A percentile compares a stretch with the other conserved stretches of the same genome.
Conservation (phyloP, 2,888 invertebrate genomes). For the Cryptus armator region DNA sequence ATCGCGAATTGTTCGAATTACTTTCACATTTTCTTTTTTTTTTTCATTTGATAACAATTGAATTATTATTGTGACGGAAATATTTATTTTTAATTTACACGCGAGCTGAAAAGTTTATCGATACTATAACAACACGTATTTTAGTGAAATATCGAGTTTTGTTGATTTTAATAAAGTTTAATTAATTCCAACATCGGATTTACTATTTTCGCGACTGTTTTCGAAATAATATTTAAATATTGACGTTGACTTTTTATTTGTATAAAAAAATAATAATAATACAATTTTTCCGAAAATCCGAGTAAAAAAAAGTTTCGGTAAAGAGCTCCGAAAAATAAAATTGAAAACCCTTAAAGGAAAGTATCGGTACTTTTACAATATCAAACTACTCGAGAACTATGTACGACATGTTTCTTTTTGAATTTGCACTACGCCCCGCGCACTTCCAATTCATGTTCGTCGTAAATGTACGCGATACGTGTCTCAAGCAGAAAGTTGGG, state of each 20-base stretch:
- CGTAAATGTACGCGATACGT: constrained; percentile 34
- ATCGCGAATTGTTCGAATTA: constrained; percentile 7
- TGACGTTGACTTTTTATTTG: no score
- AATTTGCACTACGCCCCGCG: constrained; percentile 13
- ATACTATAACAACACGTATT: not conserved
- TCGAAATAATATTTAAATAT: no score
- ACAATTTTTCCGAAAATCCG: not conserved
- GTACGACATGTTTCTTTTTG: constrained; percentile 46
- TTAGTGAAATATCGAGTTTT: not conserved
- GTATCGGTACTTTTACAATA: not conserved
- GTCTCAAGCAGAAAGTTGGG: constrained; percentile 43
- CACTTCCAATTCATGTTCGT: constrained; percentile 3
- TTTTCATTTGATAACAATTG: not conserved
- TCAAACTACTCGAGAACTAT: not conserved
- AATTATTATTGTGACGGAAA: not conserved
- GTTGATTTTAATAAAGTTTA: no score
- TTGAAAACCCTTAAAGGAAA: not conserved
- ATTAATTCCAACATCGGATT: no score
- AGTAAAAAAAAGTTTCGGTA: not conserved
- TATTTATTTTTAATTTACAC: no score
- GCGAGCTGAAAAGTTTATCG: no score
- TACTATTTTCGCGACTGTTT: no score
- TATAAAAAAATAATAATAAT: not conserved
- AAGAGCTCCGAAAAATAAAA: not conserved
- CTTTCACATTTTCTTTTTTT: constrained; percentile 38